Evolutionary conservation across 2,888 invertebrate species (phyloP), one percentile per base, ranked within the genome.

Genomic region (Criorhina ranunculi): DNA sequence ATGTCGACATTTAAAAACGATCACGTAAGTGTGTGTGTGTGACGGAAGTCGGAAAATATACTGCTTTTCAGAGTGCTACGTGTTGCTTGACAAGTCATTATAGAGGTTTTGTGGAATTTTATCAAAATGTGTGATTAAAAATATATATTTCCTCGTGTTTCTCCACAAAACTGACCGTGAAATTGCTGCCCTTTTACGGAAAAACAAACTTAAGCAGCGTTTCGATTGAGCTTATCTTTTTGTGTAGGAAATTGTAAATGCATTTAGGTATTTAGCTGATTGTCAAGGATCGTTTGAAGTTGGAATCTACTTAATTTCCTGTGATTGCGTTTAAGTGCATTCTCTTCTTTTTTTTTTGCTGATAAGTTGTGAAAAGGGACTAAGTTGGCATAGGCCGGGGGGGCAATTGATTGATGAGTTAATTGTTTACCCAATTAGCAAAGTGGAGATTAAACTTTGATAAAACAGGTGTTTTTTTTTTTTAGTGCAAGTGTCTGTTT

Each of bases 1-100:
- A 79, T 83, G 83, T 73, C 79, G 35, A 51, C 60, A 11, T 83
- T 69, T 2, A 78, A 83, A 60, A 83, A 64, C 31, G 82, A 83
- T 49, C 82, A 83, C 67, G 83, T 83, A 83, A 83, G 81, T 82
- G 81, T 29, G 15, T 33, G 31, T 17, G 8, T 35, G 0, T 42
- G 51, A n/a, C 49, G 29, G 33, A 4, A 31, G n/a, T 29, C n/a
- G 11, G 11, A 29, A 46, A 46, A 17, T 15, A 31, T 53, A 62
- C 44, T 40, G 51, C 51, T 37, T 40, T 37, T 40, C 12, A 37
- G 62, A 51, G 42, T 73, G 62, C 53, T 51, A 19, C 51, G 72
- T 62, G 40, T 33, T 40, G 11, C n/a, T 33, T 11, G 15, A 3
- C 17, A 8, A 17, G 37, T 19, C 0, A 35, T 37, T 9, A 29